Evolutionary conservation across 1,140 invertebrate species (phyloP), one percentile per base, ranked within the genome.

Genomic region (Drosophila prosaltans): DNA sequence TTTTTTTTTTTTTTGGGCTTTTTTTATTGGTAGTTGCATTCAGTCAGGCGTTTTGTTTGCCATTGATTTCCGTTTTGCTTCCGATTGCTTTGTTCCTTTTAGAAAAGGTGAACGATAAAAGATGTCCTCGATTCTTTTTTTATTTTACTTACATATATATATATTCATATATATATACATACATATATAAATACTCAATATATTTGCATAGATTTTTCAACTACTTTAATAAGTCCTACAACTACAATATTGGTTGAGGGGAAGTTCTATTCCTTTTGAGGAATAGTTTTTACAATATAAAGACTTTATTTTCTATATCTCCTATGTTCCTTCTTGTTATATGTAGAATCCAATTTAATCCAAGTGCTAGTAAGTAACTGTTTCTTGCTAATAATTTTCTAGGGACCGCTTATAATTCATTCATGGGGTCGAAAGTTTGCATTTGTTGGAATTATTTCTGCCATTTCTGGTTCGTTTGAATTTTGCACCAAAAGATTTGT

Each of bases 51-150:
- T 74, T 81, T 81, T 84, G 81, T 85, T 85, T 85, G 81, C 82
- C 76, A 79, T 78, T 86, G 81, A 85, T 85, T 85, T 85, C 82
- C 81, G 82, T 60, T 51, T 59, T 65, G 81, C 82, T 85, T 85
- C 81, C 81, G 81, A 85, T 85, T 85, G 82, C 81, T 81, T 85
- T 85, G 81, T 86, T 85, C 76, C 81, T 86, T 80, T 10, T 51
- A 7, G 8, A 24, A 51, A 51, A 51, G 45, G 45, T 51, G 24
- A 26, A 51, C 45, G 45, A 51, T 51, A 51, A 51, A 51, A 51
- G 45, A 51, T 51, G 45, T 51, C 45, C 24, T 51, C 45, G 45
- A 51, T 24, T 51, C 45, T 51, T 51, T 21, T 48, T 48, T 48
- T 16, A 16, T 21, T 16, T 21, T 48, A 48, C 45, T 21, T 30